Conservation (phyloP, 2,113 vertebrate genomes). For the Brachionichthys hirsutus region DNA sequence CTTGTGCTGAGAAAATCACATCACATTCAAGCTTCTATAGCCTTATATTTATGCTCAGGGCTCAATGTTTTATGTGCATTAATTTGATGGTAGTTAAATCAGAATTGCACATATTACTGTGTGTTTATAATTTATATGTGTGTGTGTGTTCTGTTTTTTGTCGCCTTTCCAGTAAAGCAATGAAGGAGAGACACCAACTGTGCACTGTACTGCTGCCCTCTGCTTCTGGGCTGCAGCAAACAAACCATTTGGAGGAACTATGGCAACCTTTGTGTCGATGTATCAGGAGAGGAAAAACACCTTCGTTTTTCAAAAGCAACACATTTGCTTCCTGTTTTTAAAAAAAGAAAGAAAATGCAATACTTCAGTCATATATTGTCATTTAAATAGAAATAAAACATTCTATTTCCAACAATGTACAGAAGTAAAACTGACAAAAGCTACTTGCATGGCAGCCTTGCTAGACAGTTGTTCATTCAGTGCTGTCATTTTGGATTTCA, state of each 20-base stretch:
- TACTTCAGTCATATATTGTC: slow-evolving; percentile 12
- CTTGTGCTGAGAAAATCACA: slow-evolving; percentile 17
- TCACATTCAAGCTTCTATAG: background rate
- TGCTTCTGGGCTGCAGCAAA: slow-evolving; percentile 43
- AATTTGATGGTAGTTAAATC: background rate
- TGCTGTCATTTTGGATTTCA: slow-evolving; percentile 55
- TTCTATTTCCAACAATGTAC: slow-evolving; percentile 40
- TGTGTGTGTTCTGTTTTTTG: slow-evolving; percentile 22
- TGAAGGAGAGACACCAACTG: slow-evolving; percentile 23
- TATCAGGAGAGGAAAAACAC: slow-evolving; percentile 9
- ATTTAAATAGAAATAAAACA: slow-evolving; percentile 34
- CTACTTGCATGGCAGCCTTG: slow-evolving; percentile 30
- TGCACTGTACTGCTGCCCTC: slow-evolving; percentile 52
- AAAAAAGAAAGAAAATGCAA: no score
- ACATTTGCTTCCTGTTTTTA: slow-evolving; percentile 12
- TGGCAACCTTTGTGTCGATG: background rate
- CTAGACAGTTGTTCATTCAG: slow-evolving; percentile 42
- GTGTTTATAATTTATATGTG: slow-evolving; percentile 18
- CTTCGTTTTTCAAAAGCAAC: slow-evolving; percentile 13
- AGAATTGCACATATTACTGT: background rate
- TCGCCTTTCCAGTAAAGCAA: slow-evolving; percentile 19
- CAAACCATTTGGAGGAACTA: slow-evolving; percentile 5
- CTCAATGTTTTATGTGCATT: slow-evolving; percentile 1
- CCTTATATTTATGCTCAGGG: slow-evolving; percentile 6
- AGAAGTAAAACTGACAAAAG: slow-evolving; percentile 48